Evolutionary conservation across 37 sponge, comb jelly and placozoan species (phyloP), one percentile per base, ranked within the genome.

Genomic region (Beroe ovata): DNA sequence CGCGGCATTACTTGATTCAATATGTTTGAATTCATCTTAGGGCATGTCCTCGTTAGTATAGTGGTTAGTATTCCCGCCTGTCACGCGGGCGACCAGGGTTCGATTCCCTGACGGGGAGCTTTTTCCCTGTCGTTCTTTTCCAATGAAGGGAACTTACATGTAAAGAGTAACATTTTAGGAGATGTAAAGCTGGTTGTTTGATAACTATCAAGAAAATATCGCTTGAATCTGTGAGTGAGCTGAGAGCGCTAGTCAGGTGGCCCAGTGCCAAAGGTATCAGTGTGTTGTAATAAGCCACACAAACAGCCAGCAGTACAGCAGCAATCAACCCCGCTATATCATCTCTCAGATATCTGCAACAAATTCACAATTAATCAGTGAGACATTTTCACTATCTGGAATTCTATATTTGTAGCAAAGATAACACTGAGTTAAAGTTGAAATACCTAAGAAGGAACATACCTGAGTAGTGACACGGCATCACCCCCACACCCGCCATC

Each of bases 211-310:
- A 23, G 47, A 77, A 77, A 54, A 54, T n/a, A 29, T 21, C 84
- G 22, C 38, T 20, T 0, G 84, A 39, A 29, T 1, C 20, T 3
- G 84, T 28, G 47, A 77, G 84, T 20, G 84, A 77, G 84, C 41
- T 77, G 84, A 77, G 84, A 40, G 84, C 84, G 3, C 22, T 77
- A 23, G 84, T 42, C 11, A 77, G 84, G 28, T 77, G 26, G 8
- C 84, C 84, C 47, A 77, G 84, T n/a, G 84, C 42, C 4, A 77
- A 54, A 28, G 84, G 84, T 21, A 77, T 77, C 29, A 77, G 84
- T 1, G 84, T 42, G 54, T 77, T 77, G 54, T 41, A 77, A 54
- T 77, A 77, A 2, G 84, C 84, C 33, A 77, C 84, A 6, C 54
- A 30, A 4, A 20, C 84, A 42, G 84, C 84, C 47, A 77, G 47